Evolutionary conservation across 2,888 invertebrate genomes (phyloP).

Genomic region (Carpatolechia fugitivella): DNA sequence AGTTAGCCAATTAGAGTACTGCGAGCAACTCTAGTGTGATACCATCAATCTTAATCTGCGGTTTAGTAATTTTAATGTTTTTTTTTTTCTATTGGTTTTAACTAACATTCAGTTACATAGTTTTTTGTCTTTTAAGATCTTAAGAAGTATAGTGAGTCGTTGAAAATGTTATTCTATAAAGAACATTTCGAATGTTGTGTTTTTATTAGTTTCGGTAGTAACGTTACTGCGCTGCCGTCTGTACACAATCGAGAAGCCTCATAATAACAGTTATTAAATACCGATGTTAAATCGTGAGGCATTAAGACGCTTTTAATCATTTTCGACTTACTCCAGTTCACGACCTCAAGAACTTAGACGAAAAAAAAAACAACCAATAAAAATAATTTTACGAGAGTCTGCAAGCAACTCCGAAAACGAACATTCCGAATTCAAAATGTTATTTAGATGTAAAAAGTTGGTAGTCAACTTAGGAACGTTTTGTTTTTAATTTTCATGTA

Average conservation of each 20-base stretch:
- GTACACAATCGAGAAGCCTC: slow-evolving; percentile 27
- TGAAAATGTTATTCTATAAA: too few relatives aligned
- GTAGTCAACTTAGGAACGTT: background rate
- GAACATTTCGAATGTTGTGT: too few relatives aligned
- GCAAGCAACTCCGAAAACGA: too few relatives aligned
- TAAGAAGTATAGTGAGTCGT: background rate
- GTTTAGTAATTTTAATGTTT: background rate
- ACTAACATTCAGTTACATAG: background rate
- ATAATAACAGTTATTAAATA: slow-evolving; percentile 40
- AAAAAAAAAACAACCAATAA: background rate
- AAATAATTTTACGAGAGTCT: background rate
- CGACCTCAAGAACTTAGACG: slow-evolving; percentile 10
- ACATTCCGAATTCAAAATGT: background rate
- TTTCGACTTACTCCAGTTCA: slow-evolving; percentile 17
- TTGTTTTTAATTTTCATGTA: slow-evolving; percentile 1
- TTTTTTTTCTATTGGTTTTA: background rate
- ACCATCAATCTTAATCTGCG: background rate
- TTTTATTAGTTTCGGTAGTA: background rate
- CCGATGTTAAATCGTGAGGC: slow-evolving; percentile 31
- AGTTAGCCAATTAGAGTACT: slow-evolving; percentile 42
- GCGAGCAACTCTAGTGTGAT: background rate
- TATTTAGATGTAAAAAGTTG: background rate
- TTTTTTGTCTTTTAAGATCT: background rate
- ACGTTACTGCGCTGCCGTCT: slow-evolving; percentile 1
- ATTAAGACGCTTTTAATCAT: slow-evolving; percentile 29